These are phyloP conservation scores for Bombycilla garrulus DNA, from an alignment of 2,113 vertebrate genomes.

Conservation along the genomic window DNA sequence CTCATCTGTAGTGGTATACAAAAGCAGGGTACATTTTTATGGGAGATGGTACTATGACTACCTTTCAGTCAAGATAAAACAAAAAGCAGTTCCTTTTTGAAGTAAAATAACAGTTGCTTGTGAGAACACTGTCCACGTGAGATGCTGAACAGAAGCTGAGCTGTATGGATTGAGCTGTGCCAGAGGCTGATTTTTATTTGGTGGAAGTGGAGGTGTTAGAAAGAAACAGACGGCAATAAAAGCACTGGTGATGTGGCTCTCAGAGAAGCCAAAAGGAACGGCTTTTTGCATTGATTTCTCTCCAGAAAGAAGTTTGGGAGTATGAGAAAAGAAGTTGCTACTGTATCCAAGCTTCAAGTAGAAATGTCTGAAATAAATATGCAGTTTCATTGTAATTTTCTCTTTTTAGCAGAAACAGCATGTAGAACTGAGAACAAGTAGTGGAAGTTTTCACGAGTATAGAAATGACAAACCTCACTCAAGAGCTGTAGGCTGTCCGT, in stretches of 20 bases:
- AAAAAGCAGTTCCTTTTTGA: neutral
- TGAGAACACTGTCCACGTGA: neutral
- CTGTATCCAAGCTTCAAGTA: neutral
- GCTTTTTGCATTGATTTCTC: neutral
- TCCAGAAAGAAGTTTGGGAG: neutral
- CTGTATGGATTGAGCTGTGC: neutral
- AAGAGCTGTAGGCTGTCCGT: neutral
- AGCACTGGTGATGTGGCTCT: neutral
- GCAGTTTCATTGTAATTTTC: neutral
- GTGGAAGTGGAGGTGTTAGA: conserved; percentile 19
- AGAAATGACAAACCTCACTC: neutral
- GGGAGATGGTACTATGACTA: neutral
- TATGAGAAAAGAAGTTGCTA: neutral
- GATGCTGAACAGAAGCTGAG: neutral
- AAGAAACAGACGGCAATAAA: conserved; percentile 22
- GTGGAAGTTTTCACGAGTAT: neutral
- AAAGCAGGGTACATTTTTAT: neutral
- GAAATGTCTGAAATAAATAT: conserved; percentile 12
- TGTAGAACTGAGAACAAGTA: neutral
- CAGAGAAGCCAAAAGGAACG: neutral
- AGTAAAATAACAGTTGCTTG: neutral
- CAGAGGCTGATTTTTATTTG: conserved; percentile 44
- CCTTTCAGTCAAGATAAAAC: neutral
- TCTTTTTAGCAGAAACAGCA: neutral
- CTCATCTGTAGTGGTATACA: neutral